Evolutionary conservation across 2,113 vertebrate species (phyloP), one percentile per base, ranked within the genome.

Genomic region (Crotalus helleri): DNA sequence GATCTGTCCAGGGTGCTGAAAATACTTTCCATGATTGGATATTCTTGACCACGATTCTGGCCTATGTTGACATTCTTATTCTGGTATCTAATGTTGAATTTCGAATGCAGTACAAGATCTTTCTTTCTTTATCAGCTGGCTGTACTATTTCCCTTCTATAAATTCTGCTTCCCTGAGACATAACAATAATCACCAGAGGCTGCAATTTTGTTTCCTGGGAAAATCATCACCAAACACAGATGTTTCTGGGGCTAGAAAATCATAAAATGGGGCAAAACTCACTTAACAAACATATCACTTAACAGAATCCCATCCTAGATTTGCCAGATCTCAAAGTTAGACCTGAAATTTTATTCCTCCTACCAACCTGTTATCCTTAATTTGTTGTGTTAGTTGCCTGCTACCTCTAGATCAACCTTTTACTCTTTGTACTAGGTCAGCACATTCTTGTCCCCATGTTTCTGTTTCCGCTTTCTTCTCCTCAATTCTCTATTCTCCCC

Each of bases 1-100:
- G 88, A 59, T 4, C 88, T 89, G 33, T 89, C 88, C 88, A 89
- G n/a, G 55, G 88, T 89, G 19, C 88, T 89, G 88, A 89, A 89
- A 58, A 44, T 1, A 12, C 19, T 39, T 15, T 44, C 33, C 74
- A 88, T 39, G 39, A 39, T 15, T 88, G 54, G 26, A n/a, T 88
- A 53, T 88, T 54, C 86, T 54, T 55, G 29, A 81, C 74, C 33
- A 81, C 4, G 33, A 44, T 81, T 81, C 74, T 81, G 33, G 74
- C 69, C n/a, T 39, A 7, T 10, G 17, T 44, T 81, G 74, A 81
- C 17, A 44, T 81, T 81, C 21, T 33, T 81, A 1, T 81, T 44
- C 74, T 81, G 74, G 33, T 81, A 81, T 81, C 74, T 81, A 44
- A 44, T 39, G 33, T 44, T 21, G 17, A 44, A 81, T 44, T 81